Evolutionary conservation across 2,113 vertebrate genomes (phyloP).

Genomic region (Plectropomus leopardus): DNA sequence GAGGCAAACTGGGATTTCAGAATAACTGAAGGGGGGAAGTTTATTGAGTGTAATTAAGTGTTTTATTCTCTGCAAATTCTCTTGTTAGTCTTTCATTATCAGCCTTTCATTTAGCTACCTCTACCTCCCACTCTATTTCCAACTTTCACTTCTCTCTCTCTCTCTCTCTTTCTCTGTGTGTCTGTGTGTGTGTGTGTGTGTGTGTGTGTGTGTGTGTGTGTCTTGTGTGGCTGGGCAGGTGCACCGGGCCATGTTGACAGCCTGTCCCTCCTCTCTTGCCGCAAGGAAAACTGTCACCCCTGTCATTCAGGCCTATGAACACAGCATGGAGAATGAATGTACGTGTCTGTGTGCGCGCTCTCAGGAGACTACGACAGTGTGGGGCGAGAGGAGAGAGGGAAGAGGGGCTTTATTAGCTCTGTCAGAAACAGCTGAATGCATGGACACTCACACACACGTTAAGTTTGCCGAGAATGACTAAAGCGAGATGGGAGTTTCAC

Average conservation of each 20-base stretch:
- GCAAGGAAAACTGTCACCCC: constrained; percentile 78
- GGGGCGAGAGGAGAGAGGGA: constrained; percentile 37
- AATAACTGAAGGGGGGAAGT: constrained; percentile 42
- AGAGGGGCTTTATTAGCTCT: constrained; percentile 66
- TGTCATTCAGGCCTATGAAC: constrained; percentile 79
- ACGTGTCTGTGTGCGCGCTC: constrained; percentile 53
- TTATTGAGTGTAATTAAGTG: constrained; percentile 62
- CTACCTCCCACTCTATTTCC: constrained; percentile 16
- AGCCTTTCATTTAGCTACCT: constrained; percentile 42
- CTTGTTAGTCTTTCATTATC: constrained; percentile 52
- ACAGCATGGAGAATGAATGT: constrained; percentile 69
- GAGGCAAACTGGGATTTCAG: constrained; percentile 54
- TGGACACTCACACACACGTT: constrained; percentile 30
- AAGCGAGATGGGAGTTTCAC: constrained; percentile 59
- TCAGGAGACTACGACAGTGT: constrained; percentile 66
- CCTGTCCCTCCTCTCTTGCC: constrained; percentile 80
- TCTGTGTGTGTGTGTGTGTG: too few species aligned
- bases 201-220: too few species aligned
- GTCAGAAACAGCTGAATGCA: constrained; percentile 65
- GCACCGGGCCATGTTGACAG: constrained; percentile 80
- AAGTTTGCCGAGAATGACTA: constrained; percentile 53
- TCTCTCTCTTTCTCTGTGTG: constrained; percentile 17
- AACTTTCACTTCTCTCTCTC: constrained; percentile 11
- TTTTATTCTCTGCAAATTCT: constrained; percentile 50
- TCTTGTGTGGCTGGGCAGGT: constrained; percentile 70